phyloP scores from a whole-genome alignment of 1,140 invertebrate species.

The Solenopsis invicta region DNA sequence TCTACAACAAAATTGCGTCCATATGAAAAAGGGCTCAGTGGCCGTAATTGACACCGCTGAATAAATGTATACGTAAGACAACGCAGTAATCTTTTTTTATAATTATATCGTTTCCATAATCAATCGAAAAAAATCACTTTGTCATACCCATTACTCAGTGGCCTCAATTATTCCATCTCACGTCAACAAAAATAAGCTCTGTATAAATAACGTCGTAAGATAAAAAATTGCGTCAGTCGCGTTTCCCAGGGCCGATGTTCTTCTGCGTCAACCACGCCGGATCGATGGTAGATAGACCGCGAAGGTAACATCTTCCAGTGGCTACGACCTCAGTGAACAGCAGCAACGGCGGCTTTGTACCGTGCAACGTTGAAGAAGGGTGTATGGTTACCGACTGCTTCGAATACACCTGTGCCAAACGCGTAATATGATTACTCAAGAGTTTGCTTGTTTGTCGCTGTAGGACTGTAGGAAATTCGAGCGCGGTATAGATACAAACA shows the following conservation, averaged over 20 bases:
- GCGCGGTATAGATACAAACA: background rate
- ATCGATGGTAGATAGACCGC: conserved; percentile 91
- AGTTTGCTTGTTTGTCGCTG: conserved; percentile 50
- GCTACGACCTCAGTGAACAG: conserved; percentile 96
- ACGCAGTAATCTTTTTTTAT: background rate
- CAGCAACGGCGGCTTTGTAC: conserved; percentile 92
- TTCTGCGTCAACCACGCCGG: conserved; percentile 90
- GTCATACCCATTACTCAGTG: background rate
- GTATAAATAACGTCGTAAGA: conserved; percentile 39
- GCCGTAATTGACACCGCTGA: background rate
- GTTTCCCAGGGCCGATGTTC: conserved; percentile 31
- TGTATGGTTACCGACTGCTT: conserved; percentile 93
- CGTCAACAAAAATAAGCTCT: conserved; percentile 48
- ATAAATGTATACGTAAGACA: background rate
- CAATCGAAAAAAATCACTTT: background rate
- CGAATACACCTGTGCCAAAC: conserved; percentile 86
- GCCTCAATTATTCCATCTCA: conserved; percentile 25
- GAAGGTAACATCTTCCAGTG: conserved; percentile 94
- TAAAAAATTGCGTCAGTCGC: conserved; percentile 63
- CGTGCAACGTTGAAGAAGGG: conserved; percentile 93
- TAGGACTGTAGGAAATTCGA: conserved; percentile 19
- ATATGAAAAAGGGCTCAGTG: background rate
- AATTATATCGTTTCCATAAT: background rate
- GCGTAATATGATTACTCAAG: conserved; percentile 61
- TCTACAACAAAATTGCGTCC: conserved; percentile 17